A percentile compares a stretch with the other conserved stretches of the same genome.
Evolutionary conservation across 92 coral and sea anemone species (phyloP).

Genomic region (Porites lobata): DNA sequence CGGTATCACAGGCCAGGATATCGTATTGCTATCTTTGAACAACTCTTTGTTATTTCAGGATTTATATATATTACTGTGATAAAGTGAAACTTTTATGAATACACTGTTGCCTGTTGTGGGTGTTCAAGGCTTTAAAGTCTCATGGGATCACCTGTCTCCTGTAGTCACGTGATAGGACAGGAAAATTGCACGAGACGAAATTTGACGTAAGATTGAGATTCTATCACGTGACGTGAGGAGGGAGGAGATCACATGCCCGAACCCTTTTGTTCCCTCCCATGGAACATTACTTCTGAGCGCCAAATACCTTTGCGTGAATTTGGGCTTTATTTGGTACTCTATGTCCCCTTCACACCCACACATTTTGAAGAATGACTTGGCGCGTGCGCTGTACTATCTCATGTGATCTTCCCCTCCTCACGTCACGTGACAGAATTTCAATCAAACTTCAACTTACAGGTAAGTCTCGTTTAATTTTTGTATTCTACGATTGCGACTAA

Average conservation of each 20-base stretch:
- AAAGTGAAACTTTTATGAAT: too few species aligned
- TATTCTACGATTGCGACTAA: too few species aligned
- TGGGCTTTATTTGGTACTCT: too few species aligned
- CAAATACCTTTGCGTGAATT: neutral
- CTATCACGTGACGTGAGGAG: neutral
- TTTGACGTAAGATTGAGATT: neutral
- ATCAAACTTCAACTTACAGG: neutral
- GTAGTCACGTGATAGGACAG: constrained; percentile 21
- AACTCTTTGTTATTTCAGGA: too few species aligned
- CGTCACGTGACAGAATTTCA: neutral
- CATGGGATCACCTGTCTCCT: constrained; percentile 24
- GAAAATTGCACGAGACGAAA: neutral
- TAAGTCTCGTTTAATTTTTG: neutral
- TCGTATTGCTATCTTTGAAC: too few species aligned
- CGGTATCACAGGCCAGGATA: too few species aligned
- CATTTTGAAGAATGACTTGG: too few species aligned
- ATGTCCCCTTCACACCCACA: neutral
- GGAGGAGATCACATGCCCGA: neutral
- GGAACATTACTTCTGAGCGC: neutral
- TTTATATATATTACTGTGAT: too few species aligned
- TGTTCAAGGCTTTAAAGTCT: neutral
- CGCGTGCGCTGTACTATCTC: neutral
- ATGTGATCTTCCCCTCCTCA: neutral
- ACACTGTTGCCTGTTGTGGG: neutral
- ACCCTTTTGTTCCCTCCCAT: neutral